Conservation (phyloP, 2,888 invertebrate species). For the Sarcophaga subvicina region DNA sequence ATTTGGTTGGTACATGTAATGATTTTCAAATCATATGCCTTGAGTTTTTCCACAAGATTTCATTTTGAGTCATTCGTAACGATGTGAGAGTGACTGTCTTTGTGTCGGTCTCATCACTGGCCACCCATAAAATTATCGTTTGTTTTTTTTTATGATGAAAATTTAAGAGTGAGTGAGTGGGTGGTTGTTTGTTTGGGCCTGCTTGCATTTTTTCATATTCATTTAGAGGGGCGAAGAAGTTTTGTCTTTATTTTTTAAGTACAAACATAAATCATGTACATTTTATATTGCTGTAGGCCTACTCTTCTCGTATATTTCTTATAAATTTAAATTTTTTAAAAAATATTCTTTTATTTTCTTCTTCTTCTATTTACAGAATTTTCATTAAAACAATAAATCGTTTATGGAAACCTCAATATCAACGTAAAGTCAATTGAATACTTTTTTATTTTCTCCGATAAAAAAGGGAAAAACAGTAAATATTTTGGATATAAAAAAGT, state of each 20-base stretch:
- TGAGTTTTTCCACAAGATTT: neutral
- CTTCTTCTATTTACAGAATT: conserved; percentile 72
- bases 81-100: neutral
- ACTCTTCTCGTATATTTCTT: neutral
- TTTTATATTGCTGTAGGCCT: conserved; percentile 7
- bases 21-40: neutral
- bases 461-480: neutral
- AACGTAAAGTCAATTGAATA: conserved; percentile 71
- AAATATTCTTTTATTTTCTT: conserved; percentile 23
- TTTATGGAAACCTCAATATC: conserved; percentile 70
- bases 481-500: neutral
- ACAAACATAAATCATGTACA: conserved; percentile 37
- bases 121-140: conserved; percentile 4
- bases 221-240: neutral
- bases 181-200: neutral
- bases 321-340: conserved; percentile 9
- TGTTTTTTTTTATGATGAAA: neutral
- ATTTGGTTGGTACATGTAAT: neutral
- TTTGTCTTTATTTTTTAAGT: neutral
- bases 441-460: neutral
- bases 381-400: conserved; percentile 64
- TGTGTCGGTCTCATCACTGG: neutral
- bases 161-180: conserved; percentile 29
- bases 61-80: neutral
- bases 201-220: neutral